Evolutionary conservation across 2,797 vertebrate genomes (phyloP), one percentile per base, ranked within the genome.

Genomic region (Cephalopachus bancanus): DNA sequence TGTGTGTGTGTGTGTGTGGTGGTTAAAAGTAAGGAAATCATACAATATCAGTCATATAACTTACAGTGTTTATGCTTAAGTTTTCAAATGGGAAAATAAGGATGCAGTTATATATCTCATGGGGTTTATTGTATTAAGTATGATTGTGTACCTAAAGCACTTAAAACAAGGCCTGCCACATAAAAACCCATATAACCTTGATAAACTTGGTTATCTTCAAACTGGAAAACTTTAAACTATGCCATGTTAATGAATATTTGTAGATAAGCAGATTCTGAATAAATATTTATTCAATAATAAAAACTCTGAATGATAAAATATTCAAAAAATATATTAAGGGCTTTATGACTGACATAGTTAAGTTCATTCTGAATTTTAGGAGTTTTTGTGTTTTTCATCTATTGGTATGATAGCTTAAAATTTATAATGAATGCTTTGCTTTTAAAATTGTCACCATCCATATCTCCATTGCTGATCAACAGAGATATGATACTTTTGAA

Each of bases 281-380:
- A 78, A 93, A 78, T 69, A 79, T 78, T 60, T 60, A 60, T 60
- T 81, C 2, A 62, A 10, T 74, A 72, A 81, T 64, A 81, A 83
- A 80, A 62, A 7, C 33, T 93, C 7, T 92, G 33, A 86, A n/a
- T 62, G 57, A 64, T 24, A 88, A 81, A 81, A 74, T 81, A 88
- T 81, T 74, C n/a, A 20, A 28, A 62, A 84, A 79, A 30, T 60
- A 51, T 9, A 3, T 17, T 37, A 89, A 89, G n/a, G 44, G 7
- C 20, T 37, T 92, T 64, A 37, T 84, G n/a, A 10, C 5, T 57
- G 49, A 75, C 22, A 65, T 37, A 33, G 7, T 75, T 28, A 15
- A 83, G 33, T 64, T 74, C 7, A 64, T 83, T 28, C 24, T 75
- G 49, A 92, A 74, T 53, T 24, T 91, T 72, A 83, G 62, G 5